These are phyloP conservation scores for Protonibea diacanthus DNA, from an alignment of 2,797 vertebrate genomes.

Conservation along the genomic window DNA sequence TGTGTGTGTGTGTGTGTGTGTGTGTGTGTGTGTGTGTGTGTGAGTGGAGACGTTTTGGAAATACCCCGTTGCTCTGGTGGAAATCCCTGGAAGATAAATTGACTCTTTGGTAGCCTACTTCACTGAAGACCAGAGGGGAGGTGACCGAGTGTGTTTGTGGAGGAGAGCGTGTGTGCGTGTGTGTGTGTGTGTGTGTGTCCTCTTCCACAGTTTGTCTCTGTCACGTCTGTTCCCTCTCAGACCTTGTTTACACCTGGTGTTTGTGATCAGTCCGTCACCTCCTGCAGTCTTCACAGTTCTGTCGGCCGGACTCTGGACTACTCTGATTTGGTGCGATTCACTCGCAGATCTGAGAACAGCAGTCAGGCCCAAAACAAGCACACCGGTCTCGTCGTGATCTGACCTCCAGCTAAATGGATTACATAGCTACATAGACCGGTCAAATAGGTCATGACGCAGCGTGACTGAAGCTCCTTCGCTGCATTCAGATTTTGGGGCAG, in stretches of 20 bases:
- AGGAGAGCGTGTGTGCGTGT: background rate
- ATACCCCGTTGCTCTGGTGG: constrained; percentile 10
- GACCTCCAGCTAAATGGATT: background rate
- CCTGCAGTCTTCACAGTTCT: background rate
- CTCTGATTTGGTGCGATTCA: background rate
- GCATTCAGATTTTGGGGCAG: background rate
- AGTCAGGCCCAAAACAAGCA: background rate
- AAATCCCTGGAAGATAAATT: constrained; percentile 43
- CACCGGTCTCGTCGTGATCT: background rate
- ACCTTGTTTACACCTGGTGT: background rate
- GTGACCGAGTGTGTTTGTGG: constrained; percentile 1
- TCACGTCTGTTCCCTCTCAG: background rate
- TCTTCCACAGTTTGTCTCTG: background rate
- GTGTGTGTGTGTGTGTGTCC: background rate
- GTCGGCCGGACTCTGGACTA: background rate
- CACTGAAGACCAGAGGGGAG: constrained; percentile 11
- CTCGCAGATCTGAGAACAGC: background rate
- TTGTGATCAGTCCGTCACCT: background rate
- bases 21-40: background rate
- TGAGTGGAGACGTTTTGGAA: constrained; percentile 14
- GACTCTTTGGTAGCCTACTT: constrained; percentile 9
- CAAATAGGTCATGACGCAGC: no score
- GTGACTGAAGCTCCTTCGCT: background rate
- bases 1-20: background rate
- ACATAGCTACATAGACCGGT: no score